Base-by-base conservation (phyloP, 2,888 invertebrate genomes). In the Diloba caeruleocephala region DNA sequence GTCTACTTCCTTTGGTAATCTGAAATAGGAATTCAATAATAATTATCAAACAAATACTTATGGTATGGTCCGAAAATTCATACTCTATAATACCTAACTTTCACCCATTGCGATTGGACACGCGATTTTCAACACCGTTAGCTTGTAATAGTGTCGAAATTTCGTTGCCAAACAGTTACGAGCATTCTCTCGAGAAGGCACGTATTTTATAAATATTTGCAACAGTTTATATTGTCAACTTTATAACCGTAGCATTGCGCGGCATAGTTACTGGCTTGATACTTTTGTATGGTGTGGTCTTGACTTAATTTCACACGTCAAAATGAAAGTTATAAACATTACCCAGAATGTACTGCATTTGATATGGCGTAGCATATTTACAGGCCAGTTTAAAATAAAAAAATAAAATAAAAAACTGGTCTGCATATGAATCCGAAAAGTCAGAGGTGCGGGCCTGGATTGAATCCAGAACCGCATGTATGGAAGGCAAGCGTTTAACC, bases 101-200 rank as follows among this genome's bases (percentile, higher is more conserved):
- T 67, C 63, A 52, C 69, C 14, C 9, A 37, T 29, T 34, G 34
- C 41, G 45, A 29, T 45, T 45, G 53, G 39, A 23, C 55, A 76
- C 54, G 44, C 45, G 19, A 73, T 69, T 82, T 80, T 62, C 81
- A 38, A 55, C 76, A 80, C 52, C 63, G 43, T 28, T 0, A 0
- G 36, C 8, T 50, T 56, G 71, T 43, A 52, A 65, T 64, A 79
- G 38, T 83, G 81, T 75, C 51, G 84, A 78, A 78, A 83, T 71
- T 78, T n/a, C 32, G 39, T 84, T 82, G 71, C 68, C 15, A 52
- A 71, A 77, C 50, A 44, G 32, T 32, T 12, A 17, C 14, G 52
- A 59, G 32, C 44, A 33, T 61, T 67, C 43, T 39, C 32, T 41
- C 50, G 36, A 31, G 53, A 44, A 54, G 49, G 64, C 81, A 84